Percentiles rank a stretch among this genome's conserved stretches.
phyloP scores from a whole-genome alignment of 2,888 invertebrate species.

The Athalia circularis region DNA sequence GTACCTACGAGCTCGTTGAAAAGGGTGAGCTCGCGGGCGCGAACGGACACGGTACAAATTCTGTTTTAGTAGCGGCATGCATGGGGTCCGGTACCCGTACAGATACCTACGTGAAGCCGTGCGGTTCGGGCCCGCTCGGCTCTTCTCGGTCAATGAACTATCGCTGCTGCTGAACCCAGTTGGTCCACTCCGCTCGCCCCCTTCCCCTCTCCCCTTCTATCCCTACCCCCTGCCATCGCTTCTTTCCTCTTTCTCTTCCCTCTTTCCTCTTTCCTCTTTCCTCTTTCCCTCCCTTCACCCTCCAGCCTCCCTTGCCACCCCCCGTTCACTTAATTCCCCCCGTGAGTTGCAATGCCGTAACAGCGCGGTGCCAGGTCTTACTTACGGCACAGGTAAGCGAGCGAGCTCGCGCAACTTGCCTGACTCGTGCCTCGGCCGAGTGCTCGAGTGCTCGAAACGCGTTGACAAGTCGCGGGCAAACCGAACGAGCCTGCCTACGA shows the following conservation, averaged over 20 bases:
- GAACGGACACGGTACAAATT: constrained; percentile 27
- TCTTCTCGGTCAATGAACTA: constrained; percentile 73
- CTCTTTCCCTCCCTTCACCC: constrained; percentile 49
- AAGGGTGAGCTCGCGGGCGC: constrained; percentile 24
- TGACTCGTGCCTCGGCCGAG: constrained; percentile 46
- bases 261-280: constrained; percentile 44
- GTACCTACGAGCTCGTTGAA: not conserved
- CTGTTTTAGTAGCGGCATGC: constrained; percentile 29
- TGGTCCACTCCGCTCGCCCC: constrained; percentile 70
- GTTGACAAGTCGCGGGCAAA: constrained; percentile 42
- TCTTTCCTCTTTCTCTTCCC: constrained; percentile 33
- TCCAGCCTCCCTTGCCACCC: constrained; percentile 23
- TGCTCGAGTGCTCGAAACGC: constrained; percentile 44
- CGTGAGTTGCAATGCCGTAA: constrained; percentile 72
- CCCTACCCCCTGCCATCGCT: constrained; percentile 38
- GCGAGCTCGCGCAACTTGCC: constrained; percentile 58
- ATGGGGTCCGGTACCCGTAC: constrained; percentile 21
- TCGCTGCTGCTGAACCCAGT: constrained; percentile 73
- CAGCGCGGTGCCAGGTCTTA: constrained; percentile 68
- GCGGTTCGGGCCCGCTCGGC: constrained; percentile 62
- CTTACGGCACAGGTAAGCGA: constrained; percentile 73
- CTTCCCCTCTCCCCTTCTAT: constrained; percentile 50
- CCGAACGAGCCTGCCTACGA: constrained; percentile 17
- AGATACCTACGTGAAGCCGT: constrained; percentile 25
- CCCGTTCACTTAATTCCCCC: constrained; percentile 53